Percentiles rank a stretch among this genome's conserved stretches.
phyloP scores from a whole-genome alignment of 2,888 invertebrate species.

The Shargacucullia verbasci region DNA sequence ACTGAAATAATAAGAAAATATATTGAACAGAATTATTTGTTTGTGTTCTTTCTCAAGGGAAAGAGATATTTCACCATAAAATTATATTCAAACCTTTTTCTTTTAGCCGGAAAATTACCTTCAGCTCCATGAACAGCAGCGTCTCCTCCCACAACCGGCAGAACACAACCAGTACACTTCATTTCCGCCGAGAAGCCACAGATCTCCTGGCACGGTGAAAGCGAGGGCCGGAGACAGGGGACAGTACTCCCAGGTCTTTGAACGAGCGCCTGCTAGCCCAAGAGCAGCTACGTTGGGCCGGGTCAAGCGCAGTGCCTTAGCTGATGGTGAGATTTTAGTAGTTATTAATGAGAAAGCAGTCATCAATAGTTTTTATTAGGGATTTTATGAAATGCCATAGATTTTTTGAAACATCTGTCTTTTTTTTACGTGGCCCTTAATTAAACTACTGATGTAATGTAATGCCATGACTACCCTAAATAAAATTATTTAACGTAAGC shows the following conservation, averaged over 20 bases:
- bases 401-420: too few species aligned
- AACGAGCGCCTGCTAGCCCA: constrained; percentile 88
- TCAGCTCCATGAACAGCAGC: constrained; percentile 86
- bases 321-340: constrained; percentile 69
- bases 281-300: constrained; percentile 82
- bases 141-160: constrained; percentile 79
- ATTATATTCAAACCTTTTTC: not conserved
- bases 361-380: not conserved
- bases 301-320: constrained; percentile 78
- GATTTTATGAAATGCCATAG: too few species aligned
- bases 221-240: constrained; percentile 83
- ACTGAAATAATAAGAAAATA: too few species aligned
- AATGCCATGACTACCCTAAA: too few species aligned
- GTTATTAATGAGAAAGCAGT: not conserved
- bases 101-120: constrained; percentile 83
- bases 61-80: too few species aligned
- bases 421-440: too few species aligned
- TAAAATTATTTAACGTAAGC: too few species aligned
- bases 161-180: constrained; percentile 85
- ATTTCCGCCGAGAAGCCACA: constrained; percentile 78
- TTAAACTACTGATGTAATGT: too few species aligned
- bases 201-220: constrained; percentile 77
- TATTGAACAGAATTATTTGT: too few species aligned
- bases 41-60: too few species aligned
- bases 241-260: constrained; percentile 88